These are phyloP conservation scores for Sciurus vulgaris DNA, from an alignment of 2,797 vertebrate species.

Conservation along the genomic window DNA sequence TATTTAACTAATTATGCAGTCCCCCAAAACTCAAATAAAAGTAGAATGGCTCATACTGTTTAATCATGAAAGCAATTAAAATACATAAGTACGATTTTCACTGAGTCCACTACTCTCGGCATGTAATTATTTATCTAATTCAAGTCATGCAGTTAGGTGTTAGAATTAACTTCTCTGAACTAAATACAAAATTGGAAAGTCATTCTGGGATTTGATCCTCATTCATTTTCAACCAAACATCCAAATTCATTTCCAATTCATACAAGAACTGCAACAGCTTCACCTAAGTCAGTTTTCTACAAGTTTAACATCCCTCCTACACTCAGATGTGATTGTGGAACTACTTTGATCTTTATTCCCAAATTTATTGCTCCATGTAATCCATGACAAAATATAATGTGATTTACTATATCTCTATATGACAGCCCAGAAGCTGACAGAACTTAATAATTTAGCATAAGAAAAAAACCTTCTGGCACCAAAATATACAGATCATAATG, in stretches of 20 bases:
- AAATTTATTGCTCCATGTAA: slow-evolving; percentile 94
- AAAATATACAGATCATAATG: slow-evolving; percentile 90
- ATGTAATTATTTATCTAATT: slow-evolving; percentile 84
- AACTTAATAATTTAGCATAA: slow-evolving; percentile 93
- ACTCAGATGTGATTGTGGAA: slow-evolving; percentile 93
- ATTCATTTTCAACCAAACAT: slow-evolving; percentile 87
- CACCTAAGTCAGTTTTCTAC: slow-evolving; percentile 92
- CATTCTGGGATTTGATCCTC: slow-evolving; percentile 85
- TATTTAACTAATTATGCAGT: slow-evolving; percentile 68
- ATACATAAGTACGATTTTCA: slow-evolving; percentile 77
- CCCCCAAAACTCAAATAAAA: slow-evolving; percentile 77
- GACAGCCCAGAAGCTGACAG: slow-evolving; percentile 94
- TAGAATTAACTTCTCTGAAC: slow-evolving; percentile 83
- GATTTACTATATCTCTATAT: slow-evolving; percentile 98
- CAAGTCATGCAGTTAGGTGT: slow-evolving; percentile 78
- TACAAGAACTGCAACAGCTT: slow-evolving; percentile 88
- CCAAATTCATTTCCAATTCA: slow-evolving; percentile 89
- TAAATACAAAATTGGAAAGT: slow-evolving; percentile 82
- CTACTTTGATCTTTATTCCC: slow-evolving; percentile 95
- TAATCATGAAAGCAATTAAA: slow-evolving; percentile 85
- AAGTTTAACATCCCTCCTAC: slow-evolving; percentile 92
- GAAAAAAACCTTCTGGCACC: slow-evolving; percentile 91
- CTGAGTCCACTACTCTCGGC: slow-evolving; percentile 50
- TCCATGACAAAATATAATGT: slow-evolving; percentile 98
- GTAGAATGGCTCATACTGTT: slow-evolving; percentile 80